Percentiles rank a stretch among this genome's conserved stretches.
phyloP scores from a whole-genome alignment of 2,113 vertebrate genomes.

The Tyrannus savana region DNA sequence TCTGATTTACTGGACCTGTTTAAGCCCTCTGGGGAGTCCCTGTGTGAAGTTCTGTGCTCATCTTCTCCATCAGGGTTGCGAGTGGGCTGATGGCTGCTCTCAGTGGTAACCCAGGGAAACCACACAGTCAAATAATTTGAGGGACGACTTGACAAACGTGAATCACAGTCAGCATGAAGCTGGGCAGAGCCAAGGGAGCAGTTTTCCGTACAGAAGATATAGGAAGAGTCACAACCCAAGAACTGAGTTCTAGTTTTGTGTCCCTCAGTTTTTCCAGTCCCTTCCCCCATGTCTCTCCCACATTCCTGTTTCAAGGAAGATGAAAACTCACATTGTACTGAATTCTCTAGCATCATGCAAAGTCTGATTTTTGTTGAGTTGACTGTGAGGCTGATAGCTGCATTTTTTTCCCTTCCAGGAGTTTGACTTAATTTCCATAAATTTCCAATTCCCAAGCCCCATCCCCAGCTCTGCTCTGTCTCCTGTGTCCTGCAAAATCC shows the following conservation, averaged over 20 bases:
- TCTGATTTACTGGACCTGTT: neutral
- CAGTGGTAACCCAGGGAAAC: conserved; percentile 45
- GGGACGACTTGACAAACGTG: neutral
- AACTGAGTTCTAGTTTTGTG: neutral
- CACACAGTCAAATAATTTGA: neutral
- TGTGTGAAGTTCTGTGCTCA: neutral
- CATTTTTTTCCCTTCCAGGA: neutral
- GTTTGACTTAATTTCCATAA: neutral
- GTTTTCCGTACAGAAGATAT: neutral
- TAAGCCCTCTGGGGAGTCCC: neutral
- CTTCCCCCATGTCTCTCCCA: neutral
- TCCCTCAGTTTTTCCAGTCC: neutral
- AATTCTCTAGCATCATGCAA: neutral
- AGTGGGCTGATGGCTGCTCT: neutral
- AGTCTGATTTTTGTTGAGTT: neutral
- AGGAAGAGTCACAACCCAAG: neutral
- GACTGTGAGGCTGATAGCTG: neutral
- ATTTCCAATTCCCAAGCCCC: neutral
- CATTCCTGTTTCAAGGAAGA: neutral
- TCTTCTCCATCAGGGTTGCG: fast-evolving
- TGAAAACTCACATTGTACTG: neutral
- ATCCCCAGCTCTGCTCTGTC: neutral
- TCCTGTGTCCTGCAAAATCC: neutral
- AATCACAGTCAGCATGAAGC: neutral
- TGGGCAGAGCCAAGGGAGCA: neutral